Conservation (phyloP, 2,888 invertebrate species). For the Drosophila meridionalis region DNA sequence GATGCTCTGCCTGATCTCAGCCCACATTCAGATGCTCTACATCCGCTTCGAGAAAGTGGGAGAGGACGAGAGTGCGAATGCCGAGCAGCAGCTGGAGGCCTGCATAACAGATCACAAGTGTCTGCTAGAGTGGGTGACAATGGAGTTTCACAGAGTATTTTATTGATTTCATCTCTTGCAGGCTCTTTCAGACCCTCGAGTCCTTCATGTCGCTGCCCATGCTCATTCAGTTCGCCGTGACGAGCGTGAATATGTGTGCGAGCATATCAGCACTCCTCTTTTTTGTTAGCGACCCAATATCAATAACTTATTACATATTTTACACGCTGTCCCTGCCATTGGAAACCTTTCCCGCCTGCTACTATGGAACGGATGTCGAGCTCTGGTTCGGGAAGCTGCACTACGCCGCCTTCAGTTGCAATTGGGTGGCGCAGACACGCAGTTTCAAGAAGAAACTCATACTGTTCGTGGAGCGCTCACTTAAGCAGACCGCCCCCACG, state of each 20-base stretch:
- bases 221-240: no score
- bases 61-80: not conserved
- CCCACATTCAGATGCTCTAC: no score
- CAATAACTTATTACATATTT: no score
- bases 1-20: not conserved
- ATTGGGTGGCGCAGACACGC: constrained; percentile 64
- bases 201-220: no score
- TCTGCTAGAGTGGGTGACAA: constrained; percentile 54
- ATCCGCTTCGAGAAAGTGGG: no score
- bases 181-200: not conserved
- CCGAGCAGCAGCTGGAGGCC: constrained; percentile 48
- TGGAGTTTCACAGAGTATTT: not conserved
- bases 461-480: constrained; percentile 68
- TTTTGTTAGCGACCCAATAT: no score
- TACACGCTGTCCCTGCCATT: constrained; percentile 30
- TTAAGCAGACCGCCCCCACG: constrained; percentile 50
- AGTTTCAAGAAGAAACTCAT: constrained; percentile 68
- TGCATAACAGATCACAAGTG: constrained; percentile 73
- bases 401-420: constrained; percentile 67
- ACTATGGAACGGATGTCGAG: constrained; percentile 68
- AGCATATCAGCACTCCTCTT: no score
- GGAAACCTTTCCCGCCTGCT: constrained; percentile 73
- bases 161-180: not conserved
- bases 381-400: constrained; percentile 59
- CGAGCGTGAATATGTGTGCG: no score